Conservation (phyloP, 2,113 vertebrate species). For the Pholis gunnellus region DNA sequence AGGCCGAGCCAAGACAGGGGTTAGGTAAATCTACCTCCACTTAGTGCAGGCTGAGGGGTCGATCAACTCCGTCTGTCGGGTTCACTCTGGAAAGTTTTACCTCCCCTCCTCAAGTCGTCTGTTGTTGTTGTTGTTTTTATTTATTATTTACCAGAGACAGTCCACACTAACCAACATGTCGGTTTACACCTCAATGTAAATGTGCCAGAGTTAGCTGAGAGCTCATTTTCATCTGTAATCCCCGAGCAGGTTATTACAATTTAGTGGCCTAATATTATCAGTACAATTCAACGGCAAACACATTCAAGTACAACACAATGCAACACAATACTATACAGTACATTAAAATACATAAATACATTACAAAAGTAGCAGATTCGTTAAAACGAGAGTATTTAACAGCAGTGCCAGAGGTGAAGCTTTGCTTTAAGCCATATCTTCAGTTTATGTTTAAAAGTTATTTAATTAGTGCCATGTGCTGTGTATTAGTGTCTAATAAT, state of each 20-base stretch:
- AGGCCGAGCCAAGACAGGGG: slow-evolving; percentile 28
- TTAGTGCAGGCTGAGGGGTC: slow-evolving; percentile 1
- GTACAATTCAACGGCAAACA: neutral
- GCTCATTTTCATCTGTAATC: neutral
- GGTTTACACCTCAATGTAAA: neutral
- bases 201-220: neutral
- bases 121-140: too few relatives aligned
- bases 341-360: too few relatives aligned
- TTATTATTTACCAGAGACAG: neutral
- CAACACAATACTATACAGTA: too few relatives aligned
- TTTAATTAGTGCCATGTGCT: too few relatives aligned
- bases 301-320: too few relatives aligned
- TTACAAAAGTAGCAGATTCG: too few relatives aligned
- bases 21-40: slow-evolving; percentile 46
- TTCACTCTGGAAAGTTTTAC: slow-evolving; percentile 3
- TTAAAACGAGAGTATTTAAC: too few relatives aligned
- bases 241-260: neutral
- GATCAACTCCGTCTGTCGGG: neutral
- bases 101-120: neutral
- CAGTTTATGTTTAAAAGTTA: too few relatives aligned
- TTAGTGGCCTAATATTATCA: neutral
- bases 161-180: neutral
- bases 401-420: too few relatives aligned
- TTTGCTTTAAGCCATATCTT: too few relatives aligned
- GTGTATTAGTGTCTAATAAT: too few relatives aligned